phyloP scores from a whole-genome alignment of 2,888 invertebrate genomes.

The Azorinus chamasolen region DNA sequence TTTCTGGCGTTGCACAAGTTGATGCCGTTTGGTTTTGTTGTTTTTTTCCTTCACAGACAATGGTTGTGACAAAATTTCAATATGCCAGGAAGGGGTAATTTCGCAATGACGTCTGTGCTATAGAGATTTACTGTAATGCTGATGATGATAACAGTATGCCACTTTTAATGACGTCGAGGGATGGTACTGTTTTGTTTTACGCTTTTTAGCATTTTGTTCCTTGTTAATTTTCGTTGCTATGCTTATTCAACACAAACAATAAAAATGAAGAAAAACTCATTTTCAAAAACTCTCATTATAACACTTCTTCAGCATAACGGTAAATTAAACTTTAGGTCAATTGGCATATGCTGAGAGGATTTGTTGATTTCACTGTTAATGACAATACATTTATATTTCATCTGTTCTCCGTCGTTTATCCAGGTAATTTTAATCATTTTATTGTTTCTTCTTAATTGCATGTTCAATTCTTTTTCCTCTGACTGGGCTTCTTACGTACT shows the following conservation, averaged over 20 bases:
- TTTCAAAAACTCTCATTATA: not conserved
- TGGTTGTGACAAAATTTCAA: too few relatives aligned
- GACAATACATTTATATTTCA: conserved; percentile 9
- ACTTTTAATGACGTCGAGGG: conserved; percentile 11
- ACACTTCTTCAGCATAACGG: conserved; percentile 1
- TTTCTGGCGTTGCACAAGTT: too few relatives aligned
- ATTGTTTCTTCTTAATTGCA: conserved; percentile 4
- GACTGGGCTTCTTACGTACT: not conserved
- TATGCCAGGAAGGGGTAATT: too few relatives aligned
- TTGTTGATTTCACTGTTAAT: too few relatives aligned
- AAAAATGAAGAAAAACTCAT: not conserved
- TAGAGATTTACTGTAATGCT: conserved; percentile 10
- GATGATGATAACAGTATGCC: conserved; percentile 4
- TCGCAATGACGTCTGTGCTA: too few relatives aligned
- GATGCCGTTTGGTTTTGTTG: too few relatives aligned
- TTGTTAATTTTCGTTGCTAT: conserved; percentile 29
- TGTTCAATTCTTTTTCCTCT: conserved; percentile 2
- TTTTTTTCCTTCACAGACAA: too few relatives aligned
- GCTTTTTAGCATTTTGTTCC: conserved; percentile 49
- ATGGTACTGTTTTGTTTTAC: conserved; percentile 22
- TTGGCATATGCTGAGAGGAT: not conserved
- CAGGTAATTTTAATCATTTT: conserved; percentile 14
- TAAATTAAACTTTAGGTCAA: conserved; percentile 8
- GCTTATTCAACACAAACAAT: conserved; percentile 16
- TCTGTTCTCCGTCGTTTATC: conserved; percentile 9